A percentile compares a stretch with the other conserved stretches of the same genome.
These are phyloP conservation scores for Heterochromis multidens DNA, from an alignment of 2,113 vertebrate genomes.

Conservation along the genomic window DNA sequence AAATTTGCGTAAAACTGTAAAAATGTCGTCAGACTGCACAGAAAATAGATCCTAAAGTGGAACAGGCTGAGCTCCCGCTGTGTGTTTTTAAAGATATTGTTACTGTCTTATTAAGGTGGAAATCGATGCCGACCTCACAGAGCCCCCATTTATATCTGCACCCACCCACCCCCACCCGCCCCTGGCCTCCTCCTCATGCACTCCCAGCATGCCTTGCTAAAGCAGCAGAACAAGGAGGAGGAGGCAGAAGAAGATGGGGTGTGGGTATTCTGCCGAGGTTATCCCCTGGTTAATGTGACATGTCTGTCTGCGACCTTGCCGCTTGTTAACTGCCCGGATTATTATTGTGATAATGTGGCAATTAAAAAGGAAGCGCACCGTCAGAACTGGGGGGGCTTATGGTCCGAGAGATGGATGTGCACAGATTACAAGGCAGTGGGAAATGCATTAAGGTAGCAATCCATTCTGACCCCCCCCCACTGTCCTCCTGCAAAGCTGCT, in stretches of 20 bases:
- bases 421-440: slow-evolving; percentile 63
- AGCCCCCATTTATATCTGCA: slow-evolving; percentile 31
- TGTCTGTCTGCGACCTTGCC: slow-evolving; percentile 75
- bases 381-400: slow-evolving; percentile 49
- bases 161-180: background rate
- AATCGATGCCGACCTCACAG: slow-evolving; percentile 62
- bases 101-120: slow-evolving; percentile 59
- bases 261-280: slow-evolving; percentile 60
- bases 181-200: background rate
- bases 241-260: background rate
- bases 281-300: slow-evolving; percentile 79
- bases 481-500: background rate
- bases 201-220: slow-evolving; percentile 49
- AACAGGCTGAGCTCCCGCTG: background rate
- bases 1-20: background rate
- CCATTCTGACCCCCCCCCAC: slow-evolving; percentile 40
- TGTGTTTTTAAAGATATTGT: slow-evolving; percentile 62
- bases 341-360: slow-evolving; percentile 78
- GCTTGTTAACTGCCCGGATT: slow-evolving; percentile 75
- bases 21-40: background rate
- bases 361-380: slow-evolving; percentile 73
- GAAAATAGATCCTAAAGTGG: background rate
- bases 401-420: slow-evolving; percentile 63
- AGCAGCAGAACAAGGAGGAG: background rate
- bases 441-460: slow-evolving; percentile 68